Evolutionary conservation across 1,140 invertebrate genomes (phyloP), one percentile per base, ranked within the genome.

Genomic region (Oedothorax gibbosus): DNA sequence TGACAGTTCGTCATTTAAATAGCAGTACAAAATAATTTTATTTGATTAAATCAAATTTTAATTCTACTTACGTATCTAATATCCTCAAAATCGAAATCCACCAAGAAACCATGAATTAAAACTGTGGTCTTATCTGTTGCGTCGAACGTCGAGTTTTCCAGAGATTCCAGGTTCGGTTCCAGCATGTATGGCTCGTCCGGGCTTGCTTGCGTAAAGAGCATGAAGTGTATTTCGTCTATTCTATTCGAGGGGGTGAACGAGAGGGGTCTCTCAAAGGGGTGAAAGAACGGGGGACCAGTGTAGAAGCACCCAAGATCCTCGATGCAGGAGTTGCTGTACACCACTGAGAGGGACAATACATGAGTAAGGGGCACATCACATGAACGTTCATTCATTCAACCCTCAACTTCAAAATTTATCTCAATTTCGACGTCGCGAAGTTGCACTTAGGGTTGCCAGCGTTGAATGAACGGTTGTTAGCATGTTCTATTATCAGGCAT

Each of bases 271-370:
- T 49, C 4, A 7, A 77, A 8, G n/a, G 75, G 56, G 57, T 77
- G 56, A 8, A 21, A 77, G 60, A 77, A 77, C 0, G 75, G 75
- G 2, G 75, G 75, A 12, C 75, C 75, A 11, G 54, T 77, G 54
- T 21, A 15, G 57, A 77, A 77, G 18, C 75, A 77, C 6, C 57
- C 75, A 3, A 77, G 57, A 62, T 64, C 35, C 50, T 77, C 54
- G 12, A 77, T 60, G 54, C 75, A 77, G 8, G 21, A 62, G 49
- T 73, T 73, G 14, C n/a, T 14, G 21, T 51, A 73, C 11, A 73
- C 12, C 9, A 73, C 71, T 73, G 15, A 15, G 54, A n/a, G 20
- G 20, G 20, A 73, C 50, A 69, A 69, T 5, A 35, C 35, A 35
- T 35, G 35, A 35, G 35, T 35, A n/a, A n/a, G n/a, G n/a, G n/a